A percentile compares a stretch with the other conserved stretches of the same genome.
These are phyloP conservation scores for Apis cerana DNA, from an alignment of 1,140 invertebrate genomes.

Conservation along the genomic window DNA sequence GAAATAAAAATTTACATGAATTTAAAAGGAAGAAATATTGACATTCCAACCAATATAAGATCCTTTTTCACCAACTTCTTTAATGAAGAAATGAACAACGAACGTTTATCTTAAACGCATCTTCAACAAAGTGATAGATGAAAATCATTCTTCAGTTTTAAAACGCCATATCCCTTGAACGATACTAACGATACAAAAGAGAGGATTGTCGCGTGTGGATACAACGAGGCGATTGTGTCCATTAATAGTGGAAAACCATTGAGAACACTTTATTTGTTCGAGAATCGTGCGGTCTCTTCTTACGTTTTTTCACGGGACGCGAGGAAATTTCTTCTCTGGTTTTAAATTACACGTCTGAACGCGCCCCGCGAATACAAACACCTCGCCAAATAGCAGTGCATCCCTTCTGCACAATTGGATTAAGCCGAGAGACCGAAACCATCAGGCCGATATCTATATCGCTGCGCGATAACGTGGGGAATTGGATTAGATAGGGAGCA, in stretches of 20 bases:
- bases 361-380: not conserved
- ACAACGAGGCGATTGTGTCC: not conserved
- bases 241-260: no score
- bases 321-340: not conserved
- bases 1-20: no score
- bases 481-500: not conserved
- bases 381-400: not conserved
- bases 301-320: not conserved
- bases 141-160: no score
- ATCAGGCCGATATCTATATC: not conserved
- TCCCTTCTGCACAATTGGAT: conserved; percentile 1
- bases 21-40: no score
- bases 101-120: no score
- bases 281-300: not conserved
- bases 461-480: not conserved
- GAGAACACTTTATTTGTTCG: not conserved
- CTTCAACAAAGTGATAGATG: no score
- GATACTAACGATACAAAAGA: no score
- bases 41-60: no score
- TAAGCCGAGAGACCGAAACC: conserved; percentile 1
- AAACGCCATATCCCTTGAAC: not conserved
- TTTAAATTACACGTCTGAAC: not conserved
- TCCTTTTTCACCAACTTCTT: no score
- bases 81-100: no score
- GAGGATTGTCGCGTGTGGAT: not conserved